Evolutionary conservation across 2,888 invertebrate species (phyloP), one percentile per base, ranked within the genome.

Genomic region (Tridacna crocea): DNA sequence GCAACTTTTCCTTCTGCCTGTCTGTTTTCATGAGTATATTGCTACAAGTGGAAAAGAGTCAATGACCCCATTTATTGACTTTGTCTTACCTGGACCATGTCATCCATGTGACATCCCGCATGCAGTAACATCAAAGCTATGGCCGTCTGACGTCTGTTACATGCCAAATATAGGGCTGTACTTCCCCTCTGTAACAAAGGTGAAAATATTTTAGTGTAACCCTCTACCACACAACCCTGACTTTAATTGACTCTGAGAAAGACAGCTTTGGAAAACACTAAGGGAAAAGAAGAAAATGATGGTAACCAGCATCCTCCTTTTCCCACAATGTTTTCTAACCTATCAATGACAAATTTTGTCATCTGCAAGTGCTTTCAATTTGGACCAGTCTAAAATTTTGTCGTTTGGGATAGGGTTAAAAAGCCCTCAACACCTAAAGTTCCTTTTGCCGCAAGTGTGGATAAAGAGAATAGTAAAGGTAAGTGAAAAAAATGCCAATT

Each of bases 41-140:
- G 55, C 19, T 55, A 11, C 19, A 6, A 19, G 55, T 6, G 11
- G 55, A 11, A 55, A 55, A 55, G 11, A 19, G 55, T 19, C 10
- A 55, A 6, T 3, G 3, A 68, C 36, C n/a, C 15, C 0, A 63
- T 48, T n/a, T 46, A 47, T 68, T 47, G 26, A n/a, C 60, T 15
- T 46, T 65, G 15, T 11, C 51, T 27, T 79, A 79, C 81, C 73
- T 82, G 74, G 78, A 94, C 95, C 89, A 95, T 95, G 90, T 96
- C 97, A 93, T 97, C 97, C 85, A 97, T 95, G 90, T 96, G 95
- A 85, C 96, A 96, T 65, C 96, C 96, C 66, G 96, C 95, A 88
- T 96, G 96, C 65, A 96, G 94, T 77, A 96, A 93, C 73, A 96
- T 93, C 85, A 96, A 93, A 1, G 96, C 96, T 79, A 96, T 95